Conservation (phyloP, 2,113 vertebrate genomes). For the Heliornis fulica region DNA sequence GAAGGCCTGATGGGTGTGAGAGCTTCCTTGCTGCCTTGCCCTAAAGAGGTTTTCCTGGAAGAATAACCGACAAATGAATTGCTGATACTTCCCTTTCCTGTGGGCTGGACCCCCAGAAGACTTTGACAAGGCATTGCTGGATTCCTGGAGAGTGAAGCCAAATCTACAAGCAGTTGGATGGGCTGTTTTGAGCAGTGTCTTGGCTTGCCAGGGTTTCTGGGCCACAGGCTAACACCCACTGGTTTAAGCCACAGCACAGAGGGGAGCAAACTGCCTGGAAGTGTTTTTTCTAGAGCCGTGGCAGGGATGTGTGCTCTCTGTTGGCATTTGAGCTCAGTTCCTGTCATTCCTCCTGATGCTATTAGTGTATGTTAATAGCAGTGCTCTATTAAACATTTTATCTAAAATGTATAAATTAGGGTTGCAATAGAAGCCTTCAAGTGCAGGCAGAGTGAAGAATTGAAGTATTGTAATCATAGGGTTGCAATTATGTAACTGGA, state of each 20-base stretch:
- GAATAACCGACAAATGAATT: neutral
- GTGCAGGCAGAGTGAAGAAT: constrained; percentile 64
- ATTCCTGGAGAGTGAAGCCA: neutral
- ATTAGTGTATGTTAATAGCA: neutral
- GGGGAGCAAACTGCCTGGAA: neutral
- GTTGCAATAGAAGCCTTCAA: constrained; percentile 1
- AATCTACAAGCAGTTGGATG: neutral
- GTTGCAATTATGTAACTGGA: constrained; percentile 71
- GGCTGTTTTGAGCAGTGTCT: neutral
- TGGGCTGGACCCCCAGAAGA: neutral
- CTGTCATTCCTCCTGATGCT: neutral
- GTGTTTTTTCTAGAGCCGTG: neutral
- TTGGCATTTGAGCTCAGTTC: neutral
- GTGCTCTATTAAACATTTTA: neutral
- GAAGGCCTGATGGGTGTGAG: neutral
- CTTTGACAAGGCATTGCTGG: neutral
- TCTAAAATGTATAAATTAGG: constrained; percentile 39
- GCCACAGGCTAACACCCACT: neutral
- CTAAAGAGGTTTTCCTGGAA: neutral
- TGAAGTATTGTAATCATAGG: constrained; percentile 70
- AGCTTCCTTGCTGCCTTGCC: neutral
- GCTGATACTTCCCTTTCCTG: neutral
- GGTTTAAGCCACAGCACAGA: neutral
- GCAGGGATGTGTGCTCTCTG: neutral
- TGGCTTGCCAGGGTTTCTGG: neutral